A percentile compares a stretch with the other conserved stretches of the same genome.
These are phyloP conservation scores for Elaphurus davidianus DNA, from an alignment of 2,113 vertebrate species.

Conservation along the genomic window DNA sequence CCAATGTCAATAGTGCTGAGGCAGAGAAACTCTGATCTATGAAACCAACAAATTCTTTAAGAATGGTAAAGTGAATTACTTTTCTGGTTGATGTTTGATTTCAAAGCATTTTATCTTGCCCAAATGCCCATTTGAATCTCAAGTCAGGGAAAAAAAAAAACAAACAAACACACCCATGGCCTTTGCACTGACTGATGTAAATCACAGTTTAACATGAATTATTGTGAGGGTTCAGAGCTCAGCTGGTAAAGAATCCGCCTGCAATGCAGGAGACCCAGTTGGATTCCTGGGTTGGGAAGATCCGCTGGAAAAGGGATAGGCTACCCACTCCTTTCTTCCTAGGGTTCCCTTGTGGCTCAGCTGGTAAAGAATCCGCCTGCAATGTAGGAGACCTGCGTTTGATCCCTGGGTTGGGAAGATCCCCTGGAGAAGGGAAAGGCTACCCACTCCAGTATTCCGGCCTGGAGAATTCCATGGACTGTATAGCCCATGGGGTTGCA, in stretches of 20 bases:
- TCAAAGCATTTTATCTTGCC: background rate
- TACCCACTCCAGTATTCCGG: background rate
- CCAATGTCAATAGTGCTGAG: background rate
- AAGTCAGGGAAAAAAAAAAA: background rate
- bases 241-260: background rate
- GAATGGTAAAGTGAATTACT: background rate
- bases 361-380: background rate
- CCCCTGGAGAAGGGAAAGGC: background rate
- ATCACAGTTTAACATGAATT: background rate
- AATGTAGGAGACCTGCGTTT: background rate
- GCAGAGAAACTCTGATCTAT: background rate
- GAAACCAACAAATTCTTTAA: background rate
- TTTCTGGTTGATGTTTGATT: background rate
- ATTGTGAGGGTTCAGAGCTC: background rate
- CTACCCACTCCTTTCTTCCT: background rate
- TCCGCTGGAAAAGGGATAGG: background rate
- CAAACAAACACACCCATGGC: background rate
- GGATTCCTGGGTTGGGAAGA: background rate
- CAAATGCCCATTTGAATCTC: background rate
- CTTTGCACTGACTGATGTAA: background rate
- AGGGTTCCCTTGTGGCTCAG: background rate
- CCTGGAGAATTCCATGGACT: background rate
- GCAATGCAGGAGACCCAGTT: background rate
- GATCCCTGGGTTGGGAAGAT: background rate
- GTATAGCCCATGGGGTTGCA: background rate